phyloP scores from a whole-genome alignment of 2,113 vertebrate genomes.

The Gracilinanus agilis region DNA sequence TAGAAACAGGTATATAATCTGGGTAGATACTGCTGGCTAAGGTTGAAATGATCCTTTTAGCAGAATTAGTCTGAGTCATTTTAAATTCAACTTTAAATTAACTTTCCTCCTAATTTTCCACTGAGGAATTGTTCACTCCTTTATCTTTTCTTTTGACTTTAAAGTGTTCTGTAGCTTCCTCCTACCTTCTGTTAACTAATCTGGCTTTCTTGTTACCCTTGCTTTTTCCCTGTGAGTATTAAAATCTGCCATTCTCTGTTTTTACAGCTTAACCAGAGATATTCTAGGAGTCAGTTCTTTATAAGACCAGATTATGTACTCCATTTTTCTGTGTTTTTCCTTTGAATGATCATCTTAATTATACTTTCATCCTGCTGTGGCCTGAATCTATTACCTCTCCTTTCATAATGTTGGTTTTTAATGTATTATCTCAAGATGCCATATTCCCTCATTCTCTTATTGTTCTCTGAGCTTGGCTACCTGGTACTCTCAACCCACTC shows the following conservation, averaged over 20 bases:
- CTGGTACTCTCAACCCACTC: constrained; percentile 3
- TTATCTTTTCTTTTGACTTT: constrained; percentile 52
- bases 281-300: background rate
- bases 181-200: background rate
- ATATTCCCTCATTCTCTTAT: background rate
- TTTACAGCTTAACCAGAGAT: background rate
- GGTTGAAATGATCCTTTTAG: background rate
- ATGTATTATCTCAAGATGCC: background rate
- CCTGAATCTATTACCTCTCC: background rate
- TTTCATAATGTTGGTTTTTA: background rate
- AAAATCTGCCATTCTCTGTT: background rate
- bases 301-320: background rate
- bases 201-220: background rate
- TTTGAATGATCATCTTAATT: background rate
- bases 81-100: constrained; percentile 53
- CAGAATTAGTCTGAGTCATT: constrained; percentile 1
- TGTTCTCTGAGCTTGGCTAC: background rate
- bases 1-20: background rate
- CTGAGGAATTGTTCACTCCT: background rate
- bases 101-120: constrained; percentile 47
- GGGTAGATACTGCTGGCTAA: background rate
- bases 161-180: constrained; percentile 47
- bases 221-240: background rate
- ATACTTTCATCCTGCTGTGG: background rate
- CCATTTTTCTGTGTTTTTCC: background rate